Base-by-base conservation (phyloP, 2,113 vertebrate species). In the Procavia capensis region DNA sequence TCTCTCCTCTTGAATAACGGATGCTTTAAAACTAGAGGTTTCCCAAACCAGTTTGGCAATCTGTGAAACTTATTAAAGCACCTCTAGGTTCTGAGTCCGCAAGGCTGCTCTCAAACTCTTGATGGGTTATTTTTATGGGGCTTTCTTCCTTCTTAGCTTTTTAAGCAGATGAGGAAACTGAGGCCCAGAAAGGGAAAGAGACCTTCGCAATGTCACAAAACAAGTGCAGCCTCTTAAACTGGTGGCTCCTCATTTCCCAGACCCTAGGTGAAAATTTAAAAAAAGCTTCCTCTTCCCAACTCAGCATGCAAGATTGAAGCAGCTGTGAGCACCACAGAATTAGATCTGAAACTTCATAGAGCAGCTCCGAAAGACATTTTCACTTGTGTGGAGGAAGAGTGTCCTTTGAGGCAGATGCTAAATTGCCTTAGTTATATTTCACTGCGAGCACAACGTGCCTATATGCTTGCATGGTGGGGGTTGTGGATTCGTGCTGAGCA, bases 361-460 rank as follows among this genome's bases (percentile, higher is more conserved):
- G 90, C 84, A 59, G 20, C 68, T 92, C 80, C 59, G 68, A 85
- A 86, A 93, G 87, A 79, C 81, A 59, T 64, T 95, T 97, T 85
- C 93, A 96, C 87, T 66, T n/a, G 0, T 9, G 31, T 39, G 47
- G 45, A 96, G 95, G 88, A 90, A 96, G 78, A 82, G 76, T n/a
- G 14, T 85, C 90, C 68, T 93, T 95, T 86, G 94, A 95, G 75
- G 88, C 95, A 79, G 95, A 96, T 91, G 92, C 82, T 96, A 96
- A 97, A 97, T 97, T 95, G 88, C 79, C 93, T 95, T 97, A 92
- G 97, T 97, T 95, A 94, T 93, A 86, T 90, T 88, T 94, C 95
- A 93, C 92, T 80, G 16, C 5, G 94, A 97, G 85, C 94, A 78
- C 88, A 76, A 63, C 41, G 50, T 80, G 85, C 82, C 95, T 95